phyloP scores from a whole-genome alignment of 2,888 invertebrate species.

The Augiades crinisus region DNA sequence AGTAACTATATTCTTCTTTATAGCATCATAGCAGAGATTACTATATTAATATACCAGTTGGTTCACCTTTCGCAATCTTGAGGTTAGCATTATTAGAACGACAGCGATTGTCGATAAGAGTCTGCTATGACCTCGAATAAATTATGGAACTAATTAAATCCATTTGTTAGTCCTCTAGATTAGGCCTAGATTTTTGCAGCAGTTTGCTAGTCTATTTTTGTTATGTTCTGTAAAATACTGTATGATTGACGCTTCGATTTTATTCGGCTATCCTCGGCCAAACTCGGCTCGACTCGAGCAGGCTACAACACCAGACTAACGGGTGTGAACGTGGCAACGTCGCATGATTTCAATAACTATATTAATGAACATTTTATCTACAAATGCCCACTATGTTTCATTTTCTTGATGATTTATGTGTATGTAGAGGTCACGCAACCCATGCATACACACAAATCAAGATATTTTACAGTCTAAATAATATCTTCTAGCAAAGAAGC shows the following conservation, averaged over 20 bases:
- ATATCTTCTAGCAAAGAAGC: too few relatives aligned
- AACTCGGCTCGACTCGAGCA: conserved; percentile 34
- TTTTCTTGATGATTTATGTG: neutral
- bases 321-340: conserved; percentile 62
- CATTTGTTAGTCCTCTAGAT: too few relatives aligned
- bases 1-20: too few relatives aligned
- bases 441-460: too few relatives aligned
- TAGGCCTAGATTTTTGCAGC: neutral
- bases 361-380: conserved; percentile 14
- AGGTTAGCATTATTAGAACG: too few relatives aligned
- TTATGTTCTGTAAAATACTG: conserved; percentile 35
- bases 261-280: conserved; percentile 35
- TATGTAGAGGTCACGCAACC: neutral
- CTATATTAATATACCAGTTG: too few relatives aligned
- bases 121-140: too few relatives aligned
- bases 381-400: neutral
- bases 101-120: too few relatives aligned
- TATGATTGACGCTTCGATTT: conserved; percentile 30
- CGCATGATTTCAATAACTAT: conserved; percentile 45
- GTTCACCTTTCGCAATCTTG: too few relatives aligned
- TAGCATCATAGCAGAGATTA: too few relatives aligned
- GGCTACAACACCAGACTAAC: conserved; percentile 40
- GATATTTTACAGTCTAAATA: too few relatives aligned
- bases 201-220: conserved; percentile 44
- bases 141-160: too few relatives aligned